Evolutionary conservation across 1,140 invertebrate genomes (phyloP).

Genomic region (Zaprionus davidi): DNA sequence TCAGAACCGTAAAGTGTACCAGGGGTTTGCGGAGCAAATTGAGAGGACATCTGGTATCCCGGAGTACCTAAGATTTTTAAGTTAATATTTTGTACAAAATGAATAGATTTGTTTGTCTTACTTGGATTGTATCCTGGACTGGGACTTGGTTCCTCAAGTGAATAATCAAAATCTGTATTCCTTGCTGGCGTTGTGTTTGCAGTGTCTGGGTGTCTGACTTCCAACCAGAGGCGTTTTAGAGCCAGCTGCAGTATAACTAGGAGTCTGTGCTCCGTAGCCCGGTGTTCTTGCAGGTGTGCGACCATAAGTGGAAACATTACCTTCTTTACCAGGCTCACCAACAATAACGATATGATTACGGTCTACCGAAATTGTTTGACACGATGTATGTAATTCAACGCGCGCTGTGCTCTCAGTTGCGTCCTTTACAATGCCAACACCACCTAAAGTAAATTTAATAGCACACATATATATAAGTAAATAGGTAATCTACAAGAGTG

Average conservation of each 20-base stretch:
- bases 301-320: conserved; percentile 91
- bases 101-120: conserved; percentile 21
- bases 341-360: conserved; percentile 94
- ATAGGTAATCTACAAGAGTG: background rate
- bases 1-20: conserved; percentile 95
- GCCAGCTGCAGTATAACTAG: conserved; percentile 92
- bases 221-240: conserved; percentile 94
- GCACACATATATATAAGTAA: background rate
- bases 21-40: conserved; percentile 97
- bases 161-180: conserved; percentile 89
- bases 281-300: conserved; percentile 90
- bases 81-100: background rate
- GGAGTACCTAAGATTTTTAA: conserved; percentile 85
- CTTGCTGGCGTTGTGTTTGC: conserved; percentile 94
- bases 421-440: conserved; percentile 94
- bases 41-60: conserved; percentile 92
- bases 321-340: conserved; percentile 87
- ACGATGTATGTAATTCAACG: conserved; percentile 98
- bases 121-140: conserved; percentile 91
- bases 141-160: conserved; percentile 90
- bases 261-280: conserved; percentile 90
- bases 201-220: conserved; percentile 91
- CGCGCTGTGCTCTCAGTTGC: conserved; percentile 97
- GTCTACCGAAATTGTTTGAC: conserved; percentile 99
- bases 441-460: conserved; percentile 50